These are phyloP conservation scores for Chorisops tibialis DNA, from an alignment of 2,888 invertebrate species.

Conservation along the genomic window DNA sequence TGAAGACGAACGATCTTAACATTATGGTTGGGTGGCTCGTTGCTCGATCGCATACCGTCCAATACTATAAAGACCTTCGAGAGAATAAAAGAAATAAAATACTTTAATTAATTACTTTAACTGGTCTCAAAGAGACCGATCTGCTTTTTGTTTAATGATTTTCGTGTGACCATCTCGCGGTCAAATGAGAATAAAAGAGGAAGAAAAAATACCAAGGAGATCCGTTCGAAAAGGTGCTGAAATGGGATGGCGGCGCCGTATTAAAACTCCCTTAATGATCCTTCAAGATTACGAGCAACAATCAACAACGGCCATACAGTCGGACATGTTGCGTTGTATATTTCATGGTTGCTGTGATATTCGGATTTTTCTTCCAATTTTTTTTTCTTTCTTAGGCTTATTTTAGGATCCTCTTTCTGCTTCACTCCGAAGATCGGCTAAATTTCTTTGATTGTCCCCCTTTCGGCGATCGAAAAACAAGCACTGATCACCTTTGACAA, in stretches of 20 bases:
- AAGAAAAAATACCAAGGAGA: not conserved
- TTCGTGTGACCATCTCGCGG: slow-evolving; percentile 28
- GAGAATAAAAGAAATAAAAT: slow-evolving; percentile 27
- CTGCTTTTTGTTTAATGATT: slow-evolving; percentile 31
- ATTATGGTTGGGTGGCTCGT: too few relatives aligned
- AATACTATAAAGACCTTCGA: too few relatives aligned
- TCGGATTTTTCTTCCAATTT: not conserved
- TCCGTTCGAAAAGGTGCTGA: slow-evolving; percentile 17
- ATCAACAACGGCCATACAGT: not conserved
- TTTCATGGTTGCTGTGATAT: not conserved
- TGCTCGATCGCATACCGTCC: too few relatives aligned
- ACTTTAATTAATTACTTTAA: slow-evolving; percentile 33
- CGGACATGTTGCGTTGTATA: slow-evolving; percentile 4
- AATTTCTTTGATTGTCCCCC: slow-evolving; percentile 19
- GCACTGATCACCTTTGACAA: slow-evolving; percentile 28
- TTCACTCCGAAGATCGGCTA: not conserved
- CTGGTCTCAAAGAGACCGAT: slow-evolving; percentile 30
- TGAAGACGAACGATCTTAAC: too few relatives aligned
- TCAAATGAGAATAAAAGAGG: not conserved
- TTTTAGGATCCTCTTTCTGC: not conserved
- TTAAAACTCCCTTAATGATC: slow-evolving; percentile 31
- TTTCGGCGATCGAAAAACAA: slow-evolving; percentile 22
- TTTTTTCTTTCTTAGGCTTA: not conserved
- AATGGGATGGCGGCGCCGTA: slow-evolving; percentile 30
- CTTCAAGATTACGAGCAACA: slow-evolving; percentile 22